A percentile compares a stretch with the other conserved stretches of the same genome.
phyloP scores from a whole-genome alignment of 2,888 invertebrate species.

The Phaedon cochleariae region DNA sequence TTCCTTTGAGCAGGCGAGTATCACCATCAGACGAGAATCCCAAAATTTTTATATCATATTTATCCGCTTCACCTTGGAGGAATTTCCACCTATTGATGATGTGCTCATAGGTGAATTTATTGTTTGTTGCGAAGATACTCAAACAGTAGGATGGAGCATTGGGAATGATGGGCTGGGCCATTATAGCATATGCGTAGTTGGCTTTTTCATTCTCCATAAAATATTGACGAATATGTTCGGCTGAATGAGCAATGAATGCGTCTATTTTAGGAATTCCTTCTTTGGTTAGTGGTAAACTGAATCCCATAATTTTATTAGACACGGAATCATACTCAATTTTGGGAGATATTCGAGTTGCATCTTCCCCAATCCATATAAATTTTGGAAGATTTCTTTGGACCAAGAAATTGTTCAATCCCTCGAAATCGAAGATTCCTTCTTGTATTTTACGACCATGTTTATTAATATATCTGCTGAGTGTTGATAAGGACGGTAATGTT shows the following conservation, averaged over 20 bases:
- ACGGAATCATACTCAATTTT: constrained; percentile 42
- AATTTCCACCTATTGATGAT: constrained; percentile 32
- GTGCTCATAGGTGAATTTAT: constrained; percentile 29
- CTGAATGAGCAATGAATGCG: constrained; percentile 35
- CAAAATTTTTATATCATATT: constrained; percentile 22
- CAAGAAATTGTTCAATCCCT: constrained; percentile 25
- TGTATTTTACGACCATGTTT: too few relatives aligned
- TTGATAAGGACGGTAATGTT: constrained; percentile 32
- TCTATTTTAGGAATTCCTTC: constrained; percentile 35
- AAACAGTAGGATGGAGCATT: constrained; percentile 36
- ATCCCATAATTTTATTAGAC: constrained; percentile 42
- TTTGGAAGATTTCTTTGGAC: constrained; percentile 33
- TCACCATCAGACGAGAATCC: constrained; percentile 30
- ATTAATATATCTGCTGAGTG: constrained; percentile 32
- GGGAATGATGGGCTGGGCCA: constrained; percentile 28
- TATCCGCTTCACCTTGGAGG: constrained; percentile 9
- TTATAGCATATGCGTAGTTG: too few relatives aligned
- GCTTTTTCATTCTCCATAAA: constrained; percentile 33
- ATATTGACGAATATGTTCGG: constrained; percentile 33
- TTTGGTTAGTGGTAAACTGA: constrained; percentile 34
- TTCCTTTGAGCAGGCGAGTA: constrained; percentile 27
- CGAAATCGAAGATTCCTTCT: constrained; percentile 33
- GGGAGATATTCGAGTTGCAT: constrained; percentile 37
- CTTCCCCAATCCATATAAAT: constrained; percentile 39
- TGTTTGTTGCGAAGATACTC: constrained; percentile 37